Conservation (phyloP, 1,140 invertebrate genomes). For the Megalopta genalis region DNA sequence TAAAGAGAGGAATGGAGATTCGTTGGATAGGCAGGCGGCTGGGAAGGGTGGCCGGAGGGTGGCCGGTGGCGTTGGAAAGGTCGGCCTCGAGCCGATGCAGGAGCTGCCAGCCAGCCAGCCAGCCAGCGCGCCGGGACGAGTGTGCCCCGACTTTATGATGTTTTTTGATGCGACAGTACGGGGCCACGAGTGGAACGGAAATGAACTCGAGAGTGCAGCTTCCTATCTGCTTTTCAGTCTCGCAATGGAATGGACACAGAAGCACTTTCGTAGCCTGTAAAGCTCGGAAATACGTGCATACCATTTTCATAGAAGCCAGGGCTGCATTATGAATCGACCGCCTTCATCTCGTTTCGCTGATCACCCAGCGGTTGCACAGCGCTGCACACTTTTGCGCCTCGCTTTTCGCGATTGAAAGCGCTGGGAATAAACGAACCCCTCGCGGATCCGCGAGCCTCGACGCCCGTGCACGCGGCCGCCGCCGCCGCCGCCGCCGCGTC, state of each 20-base stretch:
- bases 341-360: conserved; percentile 51
- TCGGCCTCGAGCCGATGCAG: conserved; percentile 25
- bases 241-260: conserved; percentile 59
- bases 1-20: conserved; percentile 11
- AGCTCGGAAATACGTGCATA: conserved; percentile 50
- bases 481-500: no score
- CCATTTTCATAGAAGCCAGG: conserved; percentile 53
- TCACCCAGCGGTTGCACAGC: conserved; percentile 27
- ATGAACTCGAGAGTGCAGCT: conserved; percentile 64
- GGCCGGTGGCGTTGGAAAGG: conserved; percentile 31
- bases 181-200: conserved; percentile 57
- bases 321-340: conserved; percentile 55
- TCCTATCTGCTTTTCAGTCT: conserved; percentile 63
- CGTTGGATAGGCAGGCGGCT: neutral
- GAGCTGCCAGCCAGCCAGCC: neutral
- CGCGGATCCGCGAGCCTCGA: no score
- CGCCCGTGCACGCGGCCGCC: no score
- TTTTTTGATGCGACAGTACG: conserved; percentile 66
- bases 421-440: conserved; percentile 22
- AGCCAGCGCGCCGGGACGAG: conserved; percentile 7
- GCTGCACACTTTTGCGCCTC: conserved; percentile 26
- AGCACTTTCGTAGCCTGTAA: conserved; percentile 52
- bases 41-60: neutral
- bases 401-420: conserved; percentile 21
- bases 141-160: conserved; percentile 63